Evolutionary conservation across 1,140 invertebrate genomes (phyloP).

Genomic region (Lordiphosa clarofinis): DNA sequence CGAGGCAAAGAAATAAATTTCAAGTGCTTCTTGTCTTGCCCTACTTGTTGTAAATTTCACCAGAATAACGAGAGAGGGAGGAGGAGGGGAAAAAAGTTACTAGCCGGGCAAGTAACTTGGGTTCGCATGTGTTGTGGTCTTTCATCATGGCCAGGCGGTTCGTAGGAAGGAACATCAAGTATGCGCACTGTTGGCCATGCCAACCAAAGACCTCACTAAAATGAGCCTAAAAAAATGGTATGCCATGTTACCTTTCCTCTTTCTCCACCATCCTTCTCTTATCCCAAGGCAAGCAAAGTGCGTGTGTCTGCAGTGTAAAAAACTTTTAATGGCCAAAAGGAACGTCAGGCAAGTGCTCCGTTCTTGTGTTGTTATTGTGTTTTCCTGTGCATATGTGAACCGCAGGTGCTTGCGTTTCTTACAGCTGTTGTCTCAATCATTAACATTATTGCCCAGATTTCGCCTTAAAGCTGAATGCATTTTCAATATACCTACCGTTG

Average conservation of each 20-base stretch:
- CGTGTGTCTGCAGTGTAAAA: constrained; percentile 76
- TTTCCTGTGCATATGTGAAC: constrained; percentile 50
- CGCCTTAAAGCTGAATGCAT: constrained; percentile 57
- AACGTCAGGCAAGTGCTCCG: background rate
- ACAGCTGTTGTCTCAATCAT: constrained; percentile 62
- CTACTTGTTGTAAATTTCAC: constrained; percentile 62
- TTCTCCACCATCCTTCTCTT: background rate
- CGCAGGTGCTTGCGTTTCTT: constrained; percentile 49
- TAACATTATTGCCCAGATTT: constrained; percentile 60
- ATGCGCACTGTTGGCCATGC: constrained; percentile 69
- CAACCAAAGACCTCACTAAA: constrained; percentile 24
- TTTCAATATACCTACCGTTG: constrained; percentile 59
- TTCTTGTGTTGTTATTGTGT: no score
- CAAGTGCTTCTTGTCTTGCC: constrained; percentile 66
- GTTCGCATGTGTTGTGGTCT: constrained; percentile 75
- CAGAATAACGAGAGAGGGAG: background rate
- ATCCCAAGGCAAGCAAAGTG: constrained; percentile 40
- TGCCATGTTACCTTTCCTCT: constrained; percentile 1
- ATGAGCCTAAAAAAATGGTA: constrained; percentile 23
- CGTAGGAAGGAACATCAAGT: constrained; percentile 49
- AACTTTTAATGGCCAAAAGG: constrained; percentile 67
- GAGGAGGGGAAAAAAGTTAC: constrained; percentile 9
- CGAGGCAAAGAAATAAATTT: constrained; percentile 43
- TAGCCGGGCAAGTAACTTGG: constrained; percentile 41
- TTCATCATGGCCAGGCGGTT: constrained; percentile 43